Base-by-base conservation (phyloP, 2,113 vertebrate species). In the Sylvicapra grimmia region DNA sequence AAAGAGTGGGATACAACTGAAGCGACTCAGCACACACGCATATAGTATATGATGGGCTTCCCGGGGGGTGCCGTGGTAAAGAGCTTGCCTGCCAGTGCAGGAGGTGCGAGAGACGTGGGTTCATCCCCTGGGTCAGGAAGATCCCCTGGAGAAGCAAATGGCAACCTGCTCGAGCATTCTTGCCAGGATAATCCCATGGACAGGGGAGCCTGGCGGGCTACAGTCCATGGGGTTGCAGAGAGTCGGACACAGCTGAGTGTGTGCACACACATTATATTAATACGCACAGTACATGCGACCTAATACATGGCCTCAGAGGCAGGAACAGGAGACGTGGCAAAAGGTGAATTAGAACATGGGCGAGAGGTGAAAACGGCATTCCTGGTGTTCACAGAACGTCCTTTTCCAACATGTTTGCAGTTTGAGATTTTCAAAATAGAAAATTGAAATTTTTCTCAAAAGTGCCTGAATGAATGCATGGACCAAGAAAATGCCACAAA, bases 61-160 rank as follows among this genome's bases (percentile, higher is more conserved):
- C 72, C 19, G 0, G 12, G 12, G 4, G 72, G 36, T 7, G 1
- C 72, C 1, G 65, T n/a, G 33, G 8, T n/a, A 0, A 10, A n/a
- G 63, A 68, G 8, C 0, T 2, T 10, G 33, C 16, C 65, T 5
- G 65, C 33, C 65, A n/a, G 0, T 2, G 16, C 65, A 19, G 33
- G 18, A 10, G 65, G 16, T 5, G 8, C 65, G 1, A n/a, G 65
- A 36, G 65, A 19, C 2, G 4, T 36, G 65, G 18, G 65, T 18
- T 72, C n/a, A 36, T 36, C 19, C 18, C n/a, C n/a, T 11, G 65
- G n/a, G 65, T 36, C 18, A 72, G 65, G 65, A 72, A 36, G n/a
- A 21, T 11, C 18, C 9, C 65, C n/a, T 72, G 65, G n/a, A 36
- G 65, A 36, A 72, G n/a, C n/a, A 72, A 72, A 36, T 11, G n/a